Conservation (phyloP, 2,797 vertebrate genomes). For the Scomberomorus guttatus region DNA sequence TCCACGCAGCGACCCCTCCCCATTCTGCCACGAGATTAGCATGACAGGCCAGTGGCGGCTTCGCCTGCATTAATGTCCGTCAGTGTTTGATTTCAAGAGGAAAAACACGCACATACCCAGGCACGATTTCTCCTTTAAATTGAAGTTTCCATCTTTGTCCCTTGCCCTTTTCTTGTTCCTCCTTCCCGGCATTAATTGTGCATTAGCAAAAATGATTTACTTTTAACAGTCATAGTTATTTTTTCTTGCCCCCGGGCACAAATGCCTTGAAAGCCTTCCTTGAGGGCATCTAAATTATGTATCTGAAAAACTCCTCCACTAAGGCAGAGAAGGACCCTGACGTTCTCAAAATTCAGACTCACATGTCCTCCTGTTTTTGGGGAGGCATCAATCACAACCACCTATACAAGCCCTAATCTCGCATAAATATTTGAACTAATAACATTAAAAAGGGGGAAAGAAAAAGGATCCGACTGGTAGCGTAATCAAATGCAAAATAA, state of each 20-base stretch:
- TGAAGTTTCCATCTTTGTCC: conserved; percentile 94
- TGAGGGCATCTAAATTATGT: conserved; percentile 99
- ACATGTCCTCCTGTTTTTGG: conserved; percentile 98
- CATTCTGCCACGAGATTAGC: conserved; percentile 84
- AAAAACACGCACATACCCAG: conserved; percentile 87
- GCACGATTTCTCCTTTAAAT: conserved; percentile 91
- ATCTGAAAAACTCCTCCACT: conserved; percentile 99
- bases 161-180: conserved; percentile 88
- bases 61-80: conserved; percentile 89
- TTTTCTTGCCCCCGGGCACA: conserved; percentile 98
- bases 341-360: conserved; percentile 97
- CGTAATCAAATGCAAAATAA: conserved; percentile 99
- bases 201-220: conserved; percentile 99
- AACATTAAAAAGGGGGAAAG: conserved; percentile 94
- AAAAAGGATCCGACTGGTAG: conserved; percentile 95
- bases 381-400: conserved; percentile 98
- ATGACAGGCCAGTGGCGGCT: conserved; percentile 89
- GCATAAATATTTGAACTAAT: conserved; percentile 99
- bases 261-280: conserved; percentile 99
- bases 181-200: conserved; percentile 99
- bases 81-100: conserved; percentile 85
- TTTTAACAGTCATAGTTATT: conserved; percentile 99
- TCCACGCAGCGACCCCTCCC: conserved; percentile 72
- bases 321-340: conserved; percentile 96
- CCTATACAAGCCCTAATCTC: conserved; percentile 97